Conservation (phyloP, 2,113 vertebrate species). For the Ornithorhynchus anatinus region DNA sequence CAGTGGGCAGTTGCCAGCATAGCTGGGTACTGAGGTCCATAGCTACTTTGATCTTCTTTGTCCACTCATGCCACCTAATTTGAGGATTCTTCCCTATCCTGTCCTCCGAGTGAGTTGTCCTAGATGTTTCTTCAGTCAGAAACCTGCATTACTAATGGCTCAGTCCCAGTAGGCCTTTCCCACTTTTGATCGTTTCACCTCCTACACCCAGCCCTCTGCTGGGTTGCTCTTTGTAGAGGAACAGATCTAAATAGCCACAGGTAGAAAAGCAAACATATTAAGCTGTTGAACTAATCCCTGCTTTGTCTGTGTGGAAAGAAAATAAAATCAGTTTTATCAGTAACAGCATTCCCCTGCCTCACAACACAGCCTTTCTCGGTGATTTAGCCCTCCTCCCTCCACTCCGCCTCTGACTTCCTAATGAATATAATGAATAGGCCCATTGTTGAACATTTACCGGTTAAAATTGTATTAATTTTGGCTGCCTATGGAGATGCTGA, state of each 20-base stretch:
- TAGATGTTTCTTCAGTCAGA: too few relatives aligned
- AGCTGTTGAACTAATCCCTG: slow-evolving; percentile 38
- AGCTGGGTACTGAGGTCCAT: too few relatives aligned
- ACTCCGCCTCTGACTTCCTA: not conserved
- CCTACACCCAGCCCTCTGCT: too few relatives aligned
- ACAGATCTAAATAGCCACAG: not conserved
- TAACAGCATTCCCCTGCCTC: slow-evolving; percentile 2
- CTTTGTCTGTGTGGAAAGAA: slow-evolving; percentile 15
- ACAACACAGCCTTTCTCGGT: slow-evolving; percentile 2
- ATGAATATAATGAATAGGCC: slow-evolving; percentile 57
- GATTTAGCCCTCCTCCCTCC: not conserved
- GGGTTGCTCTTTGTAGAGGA: not conserved
- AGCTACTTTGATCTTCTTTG: too few relatives aligned
- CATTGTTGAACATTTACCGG: slow-evolving; percentile 39
- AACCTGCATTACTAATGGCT: too few relatives aligned
- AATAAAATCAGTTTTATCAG: slow-evolving; percentile 37
- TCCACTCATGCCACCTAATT: too few relatives aligned
- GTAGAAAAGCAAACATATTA: slow-evolving; percentile 15
- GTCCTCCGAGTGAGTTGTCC: too few relatives aligned
- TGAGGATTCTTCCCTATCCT: too few relatives aligned
- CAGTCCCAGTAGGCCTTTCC: too few relatives aligned
- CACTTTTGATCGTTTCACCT: too few relatives aligned
- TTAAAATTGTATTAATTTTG: slow-evolving; percentile 54
- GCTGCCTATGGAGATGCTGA: slow-evolving; percentile 40
- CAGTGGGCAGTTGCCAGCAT: too few relatives aligned